Evolutionary conservation across 2,888 invertebrate species (phyloP), one percentile per base, ranked within the genome.

Genomic region (Vannuccia rotundouncinata): DNA sequence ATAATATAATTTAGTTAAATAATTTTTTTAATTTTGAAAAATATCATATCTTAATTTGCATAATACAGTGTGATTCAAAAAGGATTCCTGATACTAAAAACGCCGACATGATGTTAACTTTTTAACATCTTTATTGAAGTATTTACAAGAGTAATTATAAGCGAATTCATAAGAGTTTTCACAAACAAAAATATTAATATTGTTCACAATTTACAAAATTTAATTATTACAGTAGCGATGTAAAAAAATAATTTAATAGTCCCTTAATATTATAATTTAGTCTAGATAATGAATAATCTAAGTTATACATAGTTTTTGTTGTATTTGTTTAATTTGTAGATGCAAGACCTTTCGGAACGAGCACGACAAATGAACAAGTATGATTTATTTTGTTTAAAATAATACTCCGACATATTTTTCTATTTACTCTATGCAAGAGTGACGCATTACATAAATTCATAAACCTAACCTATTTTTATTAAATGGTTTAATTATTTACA

Each of bases 351-450:
- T 10, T 59, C 78, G 17, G 78, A 78, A 10, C 29, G 78, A 5
- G 78, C 78, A 75, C 31, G 78, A 27, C 78, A 78, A 74, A 78
- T 78, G 78, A 78, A 78, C 78, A 78, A 78, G 66, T 75, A 30
- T 10, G 28, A 25, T 75, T 73, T 73, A 73, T 73, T 73, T 73
- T 73, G 10, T 22, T 5, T 73, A 13, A 13, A 17, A 45, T 45
- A 45, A 45, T 45, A 45, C 17, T 45, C 17, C 45, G 17, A 45
- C 45, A 45, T 45, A 45, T 45, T 45, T 13, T 17, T 17, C 17
- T 45, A 45, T 45, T 45, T 5, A 45, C 45, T 45, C 5, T 45
- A 45, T 45, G 17, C 5, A 45, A 45, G 17, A 45, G 17, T 17
- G 45, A 45, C n/a, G n/a, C n/a, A n/a, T n/a, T n/a, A n/a, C n/a